These are phyloP conservation scores for Parthenolecanium corni DNA, from an alignment of 2,888 invertebrate species.

Conservation along the genomic window DNA sequence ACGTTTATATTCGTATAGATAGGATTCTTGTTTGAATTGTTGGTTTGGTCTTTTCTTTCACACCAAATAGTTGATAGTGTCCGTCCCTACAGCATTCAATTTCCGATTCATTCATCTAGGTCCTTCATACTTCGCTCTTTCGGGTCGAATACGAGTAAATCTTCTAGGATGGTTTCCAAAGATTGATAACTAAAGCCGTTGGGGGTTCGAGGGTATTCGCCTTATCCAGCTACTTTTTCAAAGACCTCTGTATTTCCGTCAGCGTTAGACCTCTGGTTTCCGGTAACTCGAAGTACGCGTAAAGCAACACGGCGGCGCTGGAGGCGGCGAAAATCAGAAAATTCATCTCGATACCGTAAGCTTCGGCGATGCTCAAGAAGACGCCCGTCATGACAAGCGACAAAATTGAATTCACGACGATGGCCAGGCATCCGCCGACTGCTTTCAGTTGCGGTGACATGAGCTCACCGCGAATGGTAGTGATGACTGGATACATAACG, in stretches of 20 bases:
- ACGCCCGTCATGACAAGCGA: neutral
- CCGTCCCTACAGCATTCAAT: too few relatives aligned
- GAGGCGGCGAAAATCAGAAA: neutral
- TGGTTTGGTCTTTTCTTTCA: too few relatives aligned
- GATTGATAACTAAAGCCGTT: too few relatives aligned
- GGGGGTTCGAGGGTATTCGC: too few relatives aligned
- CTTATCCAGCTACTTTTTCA: too few relatives aligned
- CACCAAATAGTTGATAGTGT: too few relatives aligned
- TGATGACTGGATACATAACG: neutral
- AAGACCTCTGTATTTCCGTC: conserved; percentile 3
- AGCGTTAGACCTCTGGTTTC: conserved; percentile 10
- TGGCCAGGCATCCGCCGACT: neutral
- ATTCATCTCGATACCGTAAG: neutral
- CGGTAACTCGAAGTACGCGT: conserved; percentile 4
- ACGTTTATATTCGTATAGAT: too few relatives aligned
- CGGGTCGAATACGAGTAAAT: too few relatives aligned
- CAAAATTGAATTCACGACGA: neutral
- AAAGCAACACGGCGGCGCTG: neutral
- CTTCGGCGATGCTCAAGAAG: neutral
- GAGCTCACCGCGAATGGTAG: neutral
- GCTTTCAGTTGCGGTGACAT: conserved; percentile 13
- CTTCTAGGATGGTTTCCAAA: too few relatives aligned
- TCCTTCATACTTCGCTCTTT: too few relatives aligned
- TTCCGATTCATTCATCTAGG: too few relatives aligned
- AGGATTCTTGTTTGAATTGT: too few relatives aligned